A percentile compares a stretch with the other conserved stretches of the same genome.
These are phyloP conservation scores for Dromas ardeola DNA, from an alignment of 2,113 vertebrate species.

Conservation along the genomic window DNA sequence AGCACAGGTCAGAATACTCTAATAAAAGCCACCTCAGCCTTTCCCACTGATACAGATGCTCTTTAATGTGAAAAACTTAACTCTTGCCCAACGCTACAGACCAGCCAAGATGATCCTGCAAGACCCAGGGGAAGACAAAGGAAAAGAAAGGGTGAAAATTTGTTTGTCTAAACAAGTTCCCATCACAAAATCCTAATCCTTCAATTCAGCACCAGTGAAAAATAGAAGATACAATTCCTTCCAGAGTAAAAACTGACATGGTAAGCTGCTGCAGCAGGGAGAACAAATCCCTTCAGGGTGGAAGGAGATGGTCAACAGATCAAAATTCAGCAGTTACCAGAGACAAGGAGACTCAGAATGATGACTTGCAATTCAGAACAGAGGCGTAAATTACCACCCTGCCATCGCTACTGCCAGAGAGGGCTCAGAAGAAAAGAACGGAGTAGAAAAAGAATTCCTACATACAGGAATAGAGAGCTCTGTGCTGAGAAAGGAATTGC, in stretches of 20 bases:
- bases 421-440: neutral
- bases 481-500: neutral
- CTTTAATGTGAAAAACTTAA: neutral
- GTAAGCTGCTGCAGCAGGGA: neutral
- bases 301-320: neutral
- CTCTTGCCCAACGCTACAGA: neutral
- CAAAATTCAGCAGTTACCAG: neutral
- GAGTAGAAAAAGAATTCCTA: neutral
- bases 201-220: neutral
- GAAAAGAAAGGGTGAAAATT: neutral
- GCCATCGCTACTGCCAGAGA: neutral
- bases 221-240: neutral
- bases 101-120: neutral
- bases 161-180: neutral
- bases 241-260: neutral
- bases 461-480: neutral
- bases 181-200: neutral
- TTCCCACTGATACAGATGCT: neutral
- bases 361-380: neutral
- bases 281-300: neutral
- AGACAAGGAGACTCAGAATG: neutral
- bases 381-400: neutral
- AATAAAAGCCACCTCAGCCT: neutral
- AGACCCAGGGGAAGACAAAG: neutral
- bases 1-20: neutral